Evolutionary conservation across 2,888 invertebrate genomes (phyloP), one percentile per base, ranked within the genome.

Genomic region (Chorisops tibialis): DNA sequence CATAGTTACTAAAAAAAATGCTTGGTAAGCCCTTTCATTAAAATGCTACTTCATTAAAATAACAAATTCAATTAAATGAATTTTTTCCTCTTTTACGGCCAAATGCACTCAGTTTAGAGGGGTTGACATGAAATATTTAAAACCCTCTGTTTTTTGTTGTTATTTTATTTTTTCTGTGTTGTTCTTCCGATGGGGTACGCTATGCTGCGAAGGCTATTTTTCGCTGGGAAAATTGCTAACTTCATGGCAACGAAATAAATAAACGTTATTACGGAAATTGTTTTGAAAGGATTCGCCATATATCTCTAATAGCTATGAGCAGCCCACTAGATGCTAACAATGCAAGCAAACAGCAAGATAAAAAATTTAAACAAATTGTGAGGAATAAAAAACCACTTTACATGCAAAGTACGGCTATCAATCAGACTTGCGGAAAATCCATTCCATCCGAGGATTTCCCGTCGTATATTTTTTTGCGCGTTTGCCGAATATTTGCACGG

Each of bases 341-440:
- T 56, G 45, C n/a, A 39, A 18, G 19, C 56, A 56, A 56, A 56
- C 12, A 35, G 43, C 30, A 43, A 7, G 45, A 45, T 56, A 56
- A 56, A 56, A 56, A 56, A 56, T 56, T 56, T 56, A 56, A 56
- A 56, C 56, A 56, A 56, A 56, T 56, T 56, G 56, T 43, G 45
- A 56, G 45, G 45, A 43, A 56, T 56, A 56, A 56, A 56, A 56
- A 56, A 56, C 45, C 45, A 56, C 56, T 56, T 56, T 56, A 56
- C 56, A 56, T 56, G 56, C 56, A 56, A 56, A 56, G 56, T 56
- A 56, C 56, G 56, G 56, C 56, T 56, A 56, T 56, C 56, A 56
- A 56, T 56, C 56, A 56, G 45, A 56, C 56, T 56, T 56, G 56
- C 30, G 56, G 56, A 45, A 56, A 56, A 56, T 56, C 56, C 56